Conservation (phyloP, 2,113 vertebrate species). For the Tragulus kanchil region DNA sequence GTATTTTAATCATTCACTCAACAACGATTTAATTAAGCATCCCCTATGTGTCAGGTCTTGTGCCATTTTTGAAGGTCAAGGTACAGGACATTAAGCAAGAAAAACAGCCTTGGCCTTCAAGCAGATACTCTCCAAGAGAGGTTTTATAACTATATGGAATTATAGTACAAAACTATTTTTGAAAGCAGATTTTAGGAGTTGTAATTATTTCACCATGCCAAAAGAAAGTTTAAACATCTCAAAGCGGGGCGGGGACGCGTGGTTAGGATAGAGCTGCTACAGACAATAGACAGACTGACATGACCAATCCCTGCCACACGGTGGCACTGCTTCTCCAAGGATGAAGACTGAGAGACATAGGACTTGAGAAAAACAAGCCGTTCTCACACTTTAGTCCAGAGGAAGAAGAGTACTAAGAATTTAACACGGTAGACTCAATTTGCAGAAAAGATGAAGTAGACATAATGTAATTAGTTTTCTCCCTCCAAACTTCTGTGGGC, state of each 20-base stretch:
- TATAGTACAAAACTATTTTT: conserved; percentile 1
- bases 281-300: neutral
- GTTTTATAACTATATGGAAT: conserved; percentile 28
- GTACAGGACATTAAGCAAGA: neutral
- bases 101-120: neutral
- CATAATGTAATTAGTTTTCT: neutral
- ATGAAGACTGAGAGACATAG: neutral
- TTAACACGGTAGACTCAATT: neutral
- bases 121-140: neutral
- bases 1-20: conserved; percentile 36
- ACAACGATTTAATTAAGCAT: conserved; percentile 47
- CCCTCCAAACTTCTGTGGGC: conserved; percentile 42
- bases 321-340: conserved; percentile 67
- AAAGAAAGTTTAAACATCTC: conserved; percentile 44
- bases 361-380: neutral
- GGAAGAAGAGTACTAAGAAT: neutral
- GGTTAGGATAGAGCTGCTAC: neutral
- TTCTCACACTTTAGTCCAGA: neutral
- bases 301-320: conserved; percentile 38
- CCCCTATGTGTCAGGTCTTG: neutral
- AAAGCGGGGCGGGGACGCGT: neutral
- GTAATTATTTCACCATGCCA: neutral
- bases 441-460: conserved; percentile 1
- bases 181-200: conserved; percentile 33
- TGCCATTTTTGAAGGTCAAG: conserved; percentile 25